phyloP scores from a whole-genome alignment of 2,888 invertebrate species.

The Autographa pulchrina region DNA sequence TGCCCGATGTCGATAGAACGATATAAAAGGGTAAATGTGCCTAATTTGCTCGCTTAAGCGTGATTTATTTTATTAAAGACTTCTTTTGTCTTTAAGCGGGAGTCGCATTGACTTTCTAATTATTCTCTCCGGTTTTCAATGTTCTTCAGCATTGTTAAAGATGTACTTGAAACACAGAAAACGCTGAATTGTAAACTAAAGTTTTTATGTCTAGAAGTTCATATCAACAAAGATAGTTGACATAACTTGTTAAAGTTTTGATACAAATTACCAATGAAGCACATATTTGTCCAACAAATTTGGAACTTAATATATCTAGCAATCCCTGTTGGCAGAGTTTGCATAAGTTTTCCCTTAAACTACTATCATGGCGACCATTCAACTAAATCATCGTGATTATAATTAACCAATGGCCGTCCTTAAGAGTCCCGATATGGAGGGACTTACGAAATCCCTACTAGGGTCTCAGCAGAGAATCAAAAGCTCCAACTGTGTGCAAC shows the following conservation, averaged over 20 bases:
- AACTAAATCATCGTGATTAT: slow-evolving; percentile 44
- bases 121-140: slow-evolving; percentile 25
- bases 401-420: slow-evolving; percentile 38
- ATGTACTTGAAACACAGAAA: slow-evolving; percentile 12
- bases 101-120: slow-evolving; percentile 42
- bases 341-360: slow-evolving; percentile 9
- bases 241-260: not conserved
- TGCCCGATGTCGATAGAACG: slow-evolving; percentile 50
- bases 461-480: slow-evolving; percentile 48
- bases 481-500: slow-evolving; percentile 59
- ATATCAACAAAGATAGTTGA: slow-evolving; percentile 1
- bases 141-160: slow-evolving; percentile 22
- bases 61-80: slow-evolving; percentile 59
- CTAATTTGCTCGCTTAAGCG: slow-evolving; percentile 58
- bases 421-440: slow-evolving; percentile 35
- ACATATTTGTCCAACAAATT: slow-evolving; percentile 3
- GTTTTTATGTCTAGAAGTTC: too few relatives aligned
- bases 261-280: slow-evolving; percentile 1
- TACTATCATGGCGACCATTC: slow-evolving; percentile 13
- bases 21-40: slow-evolving; percentile 60
- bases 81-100: slow-evolving; percentile 30
- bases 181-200: not conserved
- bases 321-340: not conserved
- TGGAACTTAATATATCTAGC: not conserved
- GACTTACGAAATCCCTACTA: slow-evolving; percentile 44